Evolutionary conservation across 2,888 invertebrate genomes (phyloP).

Genomic region (Lypha dubia): DNA sequence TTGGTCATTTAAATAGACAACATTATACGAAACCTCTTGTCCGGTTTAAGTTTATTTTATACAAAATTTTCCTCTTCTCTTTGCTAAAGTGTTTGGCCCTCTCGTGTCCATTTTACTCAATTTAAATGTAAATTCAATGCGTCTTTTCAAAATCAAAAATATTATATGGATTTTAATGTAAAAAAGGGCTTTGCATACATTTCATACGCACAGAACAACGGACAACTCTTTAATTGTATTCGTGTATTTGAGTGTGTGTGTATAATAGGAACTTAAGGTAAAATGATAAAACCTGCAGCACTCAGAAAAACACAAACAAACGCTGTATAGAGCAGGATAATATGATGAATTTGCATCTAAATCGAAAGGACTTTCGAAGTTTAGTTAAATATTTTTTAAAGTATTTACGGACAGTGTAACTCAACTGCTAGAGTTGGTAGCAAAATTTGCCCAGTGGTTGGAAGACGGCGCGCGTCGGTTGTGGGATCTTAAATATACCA

Average conservation of each 20-base stretch:
- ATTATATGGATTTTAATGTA: conserved; percentile 71
- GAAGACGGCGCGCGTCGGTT: not conserved
- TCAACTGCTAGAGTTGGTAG: not conserved
- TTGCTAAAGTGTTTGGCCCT: not conserved
- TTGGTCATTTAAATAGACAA: conserved; percentile 69
- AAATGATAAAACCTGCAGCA: conserved; percentile 56
- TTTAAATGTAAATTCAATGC: conserved; percentile 72
- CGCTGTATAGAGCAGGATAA: conserved; percentile 63
- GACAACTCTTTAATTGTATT: conserved; percentile 27
- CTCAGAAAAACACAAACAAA: conserved; percentile 27
- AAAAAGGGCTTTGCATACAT: conserved; percentile 66
- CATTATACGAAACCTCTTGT: conserved; percentile 57
- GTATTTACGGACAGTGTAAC: conserved; percentile 16
- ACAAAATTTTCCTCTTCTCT: conserved; percentile 31
- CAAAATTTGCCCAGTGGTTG: not conserved
- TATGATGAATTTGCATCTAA: conserved; percentile 83
- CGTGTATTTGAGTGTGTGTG: not conserved
- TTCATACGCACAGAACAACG: conserved; percentile 9
- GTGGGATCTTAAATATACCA: conserved; percentile 1
- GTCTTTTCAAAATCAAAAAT: conserved; percentile 72
- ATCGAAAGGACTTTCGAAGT: conserved; percentile 79
- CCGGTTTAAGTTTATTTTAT: conserved; percentile 56
- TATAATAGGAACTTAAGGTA: conserved; percentile 56
- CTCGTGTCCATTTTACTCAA: conserved; percentile 54
- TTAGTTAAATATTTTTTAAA: conserved; percentile 64